Conservation (phyloP, 2,113 vertebrate genomes). For the human (Homo sapiens) region DNA sequence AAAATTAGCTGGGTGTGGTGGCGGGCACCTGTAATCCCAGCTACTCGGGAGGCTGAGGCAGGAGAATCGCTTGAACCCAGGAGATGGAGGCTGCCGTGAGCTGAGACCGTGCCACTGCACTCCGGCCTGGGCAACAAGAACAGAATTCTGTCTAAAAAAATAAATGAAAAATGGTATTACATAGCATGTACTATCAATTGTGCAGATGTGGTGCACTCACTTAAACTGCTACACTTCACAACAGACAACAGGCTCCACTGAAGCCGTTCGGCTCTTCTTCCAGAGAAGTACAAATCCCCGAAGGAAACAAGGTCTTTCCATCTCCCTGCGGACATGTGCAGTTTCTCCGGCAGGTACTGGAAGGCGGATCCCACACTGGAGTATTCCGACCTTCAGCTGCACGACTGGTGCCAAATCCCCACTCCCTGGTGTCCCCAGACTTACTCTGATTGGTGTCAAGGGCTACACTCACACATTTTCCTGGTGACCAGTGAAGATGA, state of each 20-base stretch:
- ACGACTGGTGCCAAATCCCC: background rate
- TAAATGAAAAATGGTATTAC: background rate
- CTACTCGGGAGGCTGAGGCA: too few species aligned
- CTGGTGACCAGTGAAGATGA: background rate
- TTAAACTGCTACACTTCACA: background rate
- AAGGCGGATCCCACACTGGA: background rate
- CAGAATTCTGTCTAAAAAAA: too few species aligned
- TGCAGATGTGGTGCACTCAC: background rate
- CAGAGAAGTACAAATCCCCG: background rate
- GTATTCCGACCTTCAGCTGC: background rate
- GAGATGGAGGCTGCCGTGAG: too few species aligned
- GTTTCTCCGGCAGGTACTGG: background rate
- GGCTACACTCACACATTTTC: background rate
- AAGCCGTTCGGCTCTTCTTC: too few species aligned
- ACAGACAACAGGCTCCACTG: too few species aligned
- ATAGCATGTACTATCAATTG: background rate
- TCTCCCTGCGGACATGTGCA: background rate
- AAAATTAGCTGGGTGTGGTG: too few species aligned
- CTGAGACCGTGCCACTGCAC: too few species aligned
- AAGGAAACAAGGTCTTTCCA: background rate
- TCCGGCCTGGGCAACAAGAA: too few species aligned
- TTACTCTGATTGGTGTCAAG: background rate
- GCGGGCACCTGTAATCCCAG: too few species aligned
- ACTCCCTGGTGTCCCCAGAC: background rate
- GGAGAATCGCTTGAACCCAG: too few species aligned